phyloP scores from a whole-genome alignment of 2,888 invertebrate species.

The Leucophora obtusa region DNA sequence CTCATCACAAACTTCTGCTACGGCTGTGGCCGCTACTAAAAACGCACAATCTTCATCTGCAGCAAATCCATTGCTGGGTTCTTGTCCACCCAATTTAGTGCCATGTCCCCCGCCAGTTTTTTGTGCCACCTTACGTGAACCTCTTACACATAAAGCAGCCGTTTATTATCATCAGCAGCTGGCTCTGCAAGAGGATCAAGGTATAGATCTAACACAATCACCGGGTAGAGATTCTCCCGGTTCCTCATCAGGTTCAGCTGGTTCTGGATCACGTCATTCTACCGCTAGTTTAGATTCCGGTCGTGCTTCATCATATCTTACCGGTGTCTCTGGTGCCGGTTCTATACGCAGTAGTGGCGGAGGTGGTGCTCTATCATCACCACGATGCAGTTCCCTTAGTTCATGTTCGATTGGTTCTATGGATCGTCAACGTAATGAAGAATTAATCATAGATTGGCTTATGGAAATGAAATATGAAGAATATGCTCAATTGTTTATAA shows the following conservation, averaged over 20 bases:
- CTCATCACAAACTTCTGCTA: constrained; percentile 62
- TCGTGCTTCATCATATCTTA: constrained; percentile 89
- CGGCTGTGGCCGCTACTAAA: constrained; percentile 50
- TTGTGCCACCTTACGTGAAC: constrained; percentile 81
- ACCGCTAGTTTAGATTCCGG: constrained; percentile 93
- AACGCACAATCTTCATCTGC: constrained; percentile 55
- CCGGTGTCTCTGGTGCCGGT: constrained; percentile 75
- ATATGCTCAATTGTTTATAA: constrained; percentile 94
- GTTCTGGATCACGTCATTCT: constrained; percentile 92
- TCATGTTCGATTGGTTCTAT: constrained; percentile 88
- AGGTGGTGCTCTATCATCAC: constrained; percentile 80
- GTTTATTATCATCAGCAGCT: constrained; percentile 90
- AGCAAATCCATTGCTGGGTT: constrained; percentile 65
- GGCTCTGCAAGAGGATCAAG: constrained; percentile 91
- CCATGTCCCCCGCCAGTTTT: constrained; percentile 85
- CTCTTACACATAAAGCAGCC: constrained; percentile 87
- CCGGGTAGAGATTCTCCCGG: constrained; percentile 96
- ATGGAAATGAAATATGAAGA: constrained; percentile 95
- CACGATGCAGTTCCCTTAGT: constrained; percentile 86
- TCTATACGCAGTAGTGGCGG: constrained; percentile 76
- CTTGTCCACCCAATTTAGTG: constrained; percentile 71
- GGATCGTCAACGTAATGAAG: constrained; percentile 89
- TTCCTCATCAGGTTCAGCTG: constrained; percentile 91
- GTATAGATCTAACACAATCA: constrained; percentile 93
- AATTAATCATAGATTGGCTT: constrained; percentile 96